Evolutionary conservation across 2,888 invertebrate genomes (phyloP).

Genomic region (Scaptomyza reducta): DNA sequence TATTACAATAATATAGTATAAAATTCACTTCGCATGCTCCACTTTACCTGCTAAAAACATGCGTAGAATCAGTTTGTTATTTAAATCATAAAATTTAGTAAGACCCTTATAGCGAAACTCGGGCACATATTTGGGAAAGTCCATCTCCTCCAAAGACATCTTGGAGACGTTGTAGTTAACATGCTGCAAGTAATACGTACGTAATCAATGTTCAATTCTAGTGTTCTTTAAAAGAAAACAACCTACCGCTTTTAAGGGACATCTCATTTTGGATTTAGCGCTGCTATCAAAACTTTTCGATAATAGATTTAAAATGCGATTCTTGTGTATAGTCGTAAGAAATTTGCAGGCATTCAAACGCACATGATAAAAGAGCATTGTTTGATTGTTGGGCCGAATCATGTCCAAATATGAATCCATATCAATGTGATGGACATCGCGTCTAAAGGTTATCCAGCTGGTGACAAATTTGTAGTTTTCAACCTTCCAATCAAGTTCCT

Average conservation of each 20-base stretch:
- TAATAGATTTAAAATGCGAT: constrained; percentile 33
- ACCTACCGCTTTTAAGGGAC: constrained; percentile 48
- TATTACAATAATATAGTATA: background rate
- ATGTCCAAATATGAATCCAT: constrained; percentile 38
- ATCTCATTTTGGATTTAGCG: constrained; percentile 18
- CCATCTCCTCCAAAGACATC: constrained; percentile 19
- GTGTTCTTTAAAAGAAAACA: background rate
- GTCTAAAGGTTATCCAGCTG: constrained; percentile 16
- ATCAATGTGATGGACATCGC: constrained; percentile 5
- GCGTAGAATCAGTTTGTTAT: background rate
- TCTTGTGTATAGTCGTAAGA: constrained; percentile 23
- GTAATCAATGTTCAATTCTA: background rate
- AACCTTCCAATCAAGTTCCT: constrained; percentile 6
- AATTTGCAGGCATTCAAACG: constrained; percentile 41
- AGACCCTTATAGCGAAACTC: constrained; percentile 5
- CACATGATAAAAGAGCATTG: constrained; percentile 27
- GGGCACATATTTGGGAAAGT: constrained; percentile 36
- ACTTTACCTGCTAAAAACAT: constrained; percentile 3
- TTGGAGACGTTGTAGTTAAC: constrained; percentile 30
- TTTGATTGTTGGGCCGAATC: constrained; percentile 1
- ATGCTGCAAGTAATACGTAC: constrained; percentile 9
- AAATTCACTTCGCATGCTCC: background rate
- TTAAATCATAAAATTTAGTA: background rate
- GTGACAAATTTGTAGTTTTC: constrained; percentile 5
- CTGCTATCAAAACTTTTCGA: constrained; percentile 15